Evolutionary conservation across 2,113 vertebrate genomes (phyloP).

Genomic region (Carassius auratus): DNA sequence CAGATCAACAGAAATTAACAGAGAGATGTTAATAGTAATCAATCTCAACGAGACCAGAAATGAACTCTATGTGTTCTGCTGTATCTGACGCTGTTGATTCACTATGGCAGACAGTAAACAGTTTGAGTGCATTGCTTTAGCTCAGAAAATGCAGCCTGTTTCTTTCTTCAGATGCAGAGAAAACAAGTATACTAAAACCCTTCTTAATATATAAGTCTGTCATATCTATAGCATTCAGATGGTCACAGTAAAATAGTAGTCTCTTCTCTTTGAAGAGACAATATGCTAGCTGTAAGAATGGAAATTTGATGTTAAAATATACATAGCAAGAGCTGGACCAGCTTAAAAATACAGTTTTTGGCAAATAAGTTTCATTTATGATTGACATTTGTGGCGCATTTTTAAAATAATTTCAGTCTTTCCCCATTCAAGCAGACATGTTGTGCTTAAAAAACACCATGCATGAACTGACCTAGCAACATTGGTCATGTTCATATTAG

Average conservation of each 20-base stretch:
- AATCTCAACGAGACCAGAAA: background rate
- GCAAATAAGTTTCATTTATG: too few species aligned
- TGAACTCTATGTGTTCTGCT: background rate
- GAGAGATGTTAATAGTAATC: background rate
- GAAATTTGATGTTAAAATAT: too few species aligned
- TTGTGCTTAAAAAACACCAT: too few species aligned
- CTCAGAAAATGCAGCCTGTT: background rate
- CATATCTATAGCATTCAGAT: background rate
- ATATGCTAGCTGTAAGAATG: too few species aligned
- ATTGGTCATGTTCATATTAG: too few species aligned
- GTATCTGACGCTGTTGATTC: constrained; percentile 2
- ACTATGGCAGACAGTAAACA: background rate
- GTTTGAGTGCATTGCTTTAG: background rate
- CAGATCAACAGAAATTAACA: background rate
- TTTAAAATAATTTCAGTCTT: too few species aligned
- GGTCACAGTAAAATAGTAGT: background rate
- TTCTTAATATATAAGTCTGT: background rate
- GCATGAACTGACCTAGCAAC: too few species aligned
- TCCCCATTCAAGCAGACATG: too few species aligned
- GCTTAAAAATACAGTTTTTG: too few species aligned
- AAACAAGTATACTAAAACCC: background rate
- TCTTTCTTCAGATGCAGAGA: background rate
- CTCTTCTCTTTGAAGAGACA: too few species aligned
- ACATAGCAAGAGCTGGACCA: too few species aligned
- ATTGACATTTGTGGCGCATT: too few species aligned